phyloP scores from a whole-genome alignment of 2,113 vertebrate species.

The Ochotona princeps region DNA sequence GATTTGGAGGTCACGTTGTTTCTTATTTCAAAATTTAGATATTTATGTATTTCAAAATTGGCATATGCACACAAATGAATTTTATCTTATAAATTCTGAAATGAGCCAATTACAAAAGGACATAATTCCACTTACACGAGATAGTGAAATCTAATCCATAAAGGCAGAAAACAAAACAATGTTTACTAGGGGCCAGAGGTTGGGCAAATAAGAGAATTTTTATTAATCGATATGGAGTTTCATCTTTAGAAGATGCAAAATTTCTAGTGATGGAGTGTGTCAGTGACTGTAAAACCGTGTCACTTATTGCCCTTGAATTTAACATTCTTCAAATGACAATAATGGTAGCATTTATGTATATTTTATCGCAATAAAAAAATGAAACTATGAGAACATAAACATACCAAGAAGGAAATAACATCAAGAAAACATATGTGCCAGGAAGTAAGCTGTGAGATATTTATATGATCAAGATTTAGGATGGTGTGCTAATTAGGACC shows the following conservation, averaged over 20 bases:
- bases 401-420: not conserved
- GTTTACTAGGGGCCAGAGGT: not conserved
- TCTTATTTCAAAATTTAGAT: too few relatives aligned
- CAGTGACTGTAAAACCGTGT: not conserved
- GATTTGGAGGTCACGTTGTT: too few relatives aligned
- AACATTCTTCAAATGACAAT: not conserved
- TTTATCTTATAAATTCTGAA: not conserved
- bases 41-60: too few relatives aligned
- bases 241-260: not conserved
- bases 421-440: not conserved
- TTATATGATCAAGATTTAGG: not conserved
- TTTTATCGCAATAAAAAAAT: not conserved
- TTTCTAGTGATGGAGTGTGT: not conserved
- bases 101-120: not conserved
- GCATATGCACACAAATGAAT: not conserved
- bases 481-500: not conserved
- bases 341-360: not conserved
- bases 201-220: not conserved
- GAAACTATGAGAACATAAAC: not conserved
- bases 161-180: not conserved
- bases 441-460: not conserved
- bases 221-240: not conserved
- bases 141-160: not conserved
- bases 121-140: not conserved
- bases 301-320: not conserved